phyloP scores from a whole-genome alignment of 1,140 invertebrate species.

The Hermatobates lingyangjiaoensis region DNA sequence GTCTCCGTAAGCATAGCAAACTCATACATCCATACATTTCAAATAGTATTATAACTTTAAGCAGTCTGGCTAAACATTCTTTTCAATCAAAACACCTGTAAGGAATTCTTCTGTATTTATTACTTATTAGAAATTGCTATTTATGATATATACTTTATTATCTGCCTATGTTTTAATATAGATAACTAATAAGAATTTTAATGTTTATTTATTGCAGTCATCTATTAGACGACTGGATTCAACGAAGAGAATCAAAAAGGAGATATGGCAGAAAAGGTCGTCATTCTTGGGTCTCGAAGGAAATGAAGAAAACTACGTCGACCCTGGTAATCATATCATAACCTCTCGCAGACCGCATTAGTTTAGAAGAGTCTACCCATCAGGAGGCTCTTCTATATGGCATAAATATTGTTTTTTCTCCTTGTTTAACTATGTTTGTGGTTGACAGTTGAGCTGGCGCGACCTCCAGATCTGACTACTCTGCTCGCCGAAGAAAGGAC shows the following conservation, averaged over 20 bases:
- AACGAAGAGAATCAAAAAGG: constrained; percentile 67
- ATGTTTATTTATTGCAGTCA: too few species aligned
- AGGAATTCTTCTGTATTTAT: too few species aligned
- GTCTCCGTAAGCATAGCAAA: too few species aligned
- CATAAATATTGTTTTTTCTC: background rate
- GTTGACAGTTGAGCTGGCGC: constrained; percentile 20
- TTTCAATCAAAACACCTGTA: too few species aligned
- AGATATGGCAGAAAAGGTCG: constrained; percentile 60
- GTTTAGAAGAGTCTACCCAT: background rate
- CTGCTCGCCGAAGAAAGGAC: constrained; percentile 59
- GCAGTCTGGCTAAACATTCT: too few species aligned
- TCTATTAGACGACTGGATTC: constrained; percentile 53
- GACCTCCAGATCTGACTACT: constrained; percentile 58
- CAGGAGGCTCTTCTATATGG: background rate
- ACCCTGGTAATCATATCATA: constrained; percentile 24
- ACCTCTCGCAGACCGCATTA: background rate
- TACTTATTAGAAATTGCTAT: too few species aligned
- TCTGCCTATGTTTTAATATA: too few species aligned
- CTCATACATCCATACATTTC: too few species aligned
- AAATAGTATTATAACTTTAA: too few species aligned
- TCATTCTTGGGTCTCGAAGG: constrained; percentile 66
- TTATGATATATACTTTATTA: too few species aligned
- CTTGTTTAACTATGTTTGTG: background rate
- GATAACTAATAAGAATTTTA: too few species aligned
- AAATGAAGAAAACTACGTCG: constrained; percentile 43